A percentile compares a stretch with the other conserved stretches of the same genome.
phyloP scores from a whole-genome alignment of 2,113 vertebrate species.

The Paraplagusia blochii region DNA sequence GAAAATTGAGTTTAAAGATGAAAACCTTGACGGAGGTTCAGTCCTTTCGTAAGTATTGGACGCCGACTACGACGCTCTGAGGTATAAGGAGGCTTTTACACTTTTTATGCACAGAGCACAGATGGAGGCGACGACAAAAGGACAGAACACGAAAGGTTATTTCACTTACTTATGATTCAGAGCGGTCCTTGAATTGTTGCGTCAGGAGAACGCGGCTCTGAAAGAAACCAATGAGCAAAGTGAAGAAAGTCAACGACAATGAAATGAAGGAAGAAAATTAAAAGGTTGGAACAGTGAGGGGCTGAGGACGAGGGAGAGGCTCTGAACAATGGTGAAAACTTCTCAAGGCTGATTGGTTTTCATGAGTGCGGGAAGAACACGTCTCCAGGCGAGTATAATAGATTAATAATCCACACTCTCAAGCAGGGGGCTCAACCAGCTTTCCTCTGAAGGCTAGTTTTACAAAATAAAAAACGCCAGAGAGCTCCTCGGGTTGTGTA shows the following conservation, averaged over 20 bases:
- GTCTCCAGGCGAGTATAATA: background rate
- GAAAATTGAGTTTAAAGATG: no score
- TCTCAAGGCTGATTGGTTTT: conserved; percentile 8
- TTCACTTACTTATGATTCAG: conserved; percentile 46
- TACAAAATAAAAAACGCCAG: no score
- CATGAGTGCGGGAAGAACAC: background rate
- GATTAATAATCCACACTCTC: no score
- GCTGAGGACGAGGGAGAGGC: background rate
- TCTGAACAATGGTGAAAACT: conserved; percentile 10
- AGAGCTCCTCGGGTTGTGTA: no score
- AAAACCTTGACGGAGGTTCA: no score
- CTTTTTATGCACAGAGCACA: no score
- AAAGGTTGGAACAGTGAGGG: background rate
- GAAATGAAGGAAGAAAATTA: background rate
- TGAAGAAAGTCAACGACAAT: background rate
- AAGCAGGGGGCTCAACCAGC: no score
- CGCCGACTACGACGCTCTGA: no score
- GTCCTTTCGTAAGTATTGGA: no score
- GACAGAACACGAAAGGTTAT: conserved; percentile 50
- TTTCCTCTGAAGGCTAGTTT: no score
- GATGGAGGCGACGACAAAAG: conserved; percentile 48
- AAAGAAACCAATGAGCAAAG: conserved; percentile 4
- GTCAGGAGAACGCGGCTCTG: background rate
- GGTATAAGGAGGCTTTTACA: no score
- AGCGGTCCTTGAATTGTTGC: conserved; percentile 47